phyloP scores from a whole-genome alignment of 1,140 invertebrate genomes.

The Brachionus rotundiformis region DNA sequence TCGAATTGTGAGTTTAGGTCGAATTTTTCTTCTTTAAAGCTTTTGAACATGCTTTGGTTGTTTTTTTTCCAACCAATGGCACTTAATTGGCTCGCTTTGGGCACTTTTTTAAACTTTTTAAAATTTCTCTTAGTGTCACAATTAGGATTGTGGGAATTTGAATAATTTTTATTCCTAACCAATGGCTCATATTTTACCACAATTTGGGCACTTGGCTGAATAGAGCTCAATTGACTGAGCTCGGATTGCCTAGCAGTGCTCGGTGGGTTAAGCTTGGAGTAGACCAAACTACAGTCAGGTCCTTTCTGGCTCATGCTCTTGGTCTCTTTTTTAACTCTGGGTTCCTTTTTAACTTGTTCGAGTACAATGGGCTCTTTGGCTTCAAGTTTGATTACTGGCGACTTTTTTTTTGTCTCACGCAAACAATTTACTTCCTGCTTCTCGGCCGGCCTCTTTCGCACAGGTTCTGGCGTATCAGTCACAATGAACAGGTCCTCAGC shows the following conservation, averaged over 20 bases:
- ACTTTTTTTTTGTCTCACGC: not conserved
- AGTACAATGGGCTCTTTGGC: not conserved
- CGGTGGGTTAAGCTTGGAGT: slow-evolving; percentile 3
- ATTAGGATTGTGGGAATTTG: not conserved
- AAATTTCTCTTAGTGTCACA: slow-evolving; percentile 29
- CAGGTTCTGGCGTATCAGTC: slow-evolving; percentile 29
- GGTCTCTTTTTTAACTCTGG: not conserved
- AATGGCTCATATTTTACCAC: slow-evolving; percentile 61
- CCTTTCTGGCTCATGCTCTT: not conserved
- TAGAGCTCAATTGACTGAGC: not conserved
- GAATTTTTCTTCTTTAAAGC: slow-evolving; percentile 43
- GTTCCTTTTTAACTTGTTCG: not conserved
- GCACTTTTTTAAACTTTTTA: slow-evolving; percentile 45
- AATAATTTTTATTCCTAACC: slow-evolving; percentile 55
- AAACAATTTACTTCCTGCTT: slow-evolving; percentile 52
- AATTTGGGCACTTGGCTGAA: slow-evolving; percentile 56
- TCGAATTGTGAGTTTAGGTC: slow-evolving; percentile 41
- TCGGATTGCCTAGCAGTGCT: not conserved
- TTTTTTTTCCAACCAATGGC: not conserved
- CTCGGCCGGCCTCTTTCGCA: slow-evolving; percentile 8
- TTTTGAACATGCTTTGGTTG: slow-evolving; percentile 13
- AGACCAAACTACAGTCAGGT: not conserved
- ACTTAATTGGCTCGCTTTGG: not conserved
- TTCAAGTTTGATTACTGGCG: not conserved
- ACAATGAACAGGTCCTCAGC: slow-evolving; percentile 33